Conservation (phyloP, 2,113 vertebrate genomes). For the Albula glossodonta region DNA sequence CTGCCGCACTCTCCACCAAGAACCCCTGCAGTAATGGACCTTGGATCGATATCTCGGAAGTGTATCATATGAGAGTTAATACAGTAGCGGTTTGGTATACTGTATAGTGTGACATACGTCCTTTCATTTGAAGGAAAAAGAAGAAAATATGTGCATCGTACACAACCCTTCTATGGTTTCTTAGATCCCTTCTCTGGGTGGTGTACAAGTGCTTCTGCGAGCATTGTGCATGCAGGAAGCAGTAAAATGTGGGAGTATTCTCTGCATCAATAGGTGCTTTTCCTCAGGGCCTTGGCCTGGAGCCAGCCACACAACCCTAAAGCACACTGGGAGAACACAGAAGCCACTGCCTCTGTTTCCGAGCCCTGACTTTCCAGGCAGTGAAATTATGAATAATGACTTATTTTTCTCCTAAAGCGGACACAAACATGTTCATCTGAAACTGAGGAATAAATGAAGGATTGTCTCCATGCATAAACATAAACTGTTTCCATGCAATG, state of each 20-base stretch:
- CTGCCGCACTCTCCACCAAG: conserved; percentile 9
- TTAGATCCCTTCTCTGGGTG: conserved; percentile 29
- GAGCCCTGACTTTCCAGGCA: conserved; percentile 21
- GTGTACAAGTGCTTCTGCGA: conserved; percentile 28
- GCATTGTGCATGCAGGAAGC: conserved; percentile 41
- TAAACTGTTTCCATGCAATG: too few relatives aligned
- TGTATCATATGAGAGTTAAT: neutral
- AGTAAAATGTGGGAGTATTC: conserved; percentile 38
- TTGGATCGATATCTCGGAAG: neutral
- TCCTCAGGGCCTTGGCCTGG: conserved; percentile 38
- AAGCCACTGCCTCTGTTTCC: conserved; percentile 15
- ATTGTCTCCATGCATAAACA: too few relatives aligned
- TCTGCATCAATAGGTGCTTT: conserved; percentile 45
- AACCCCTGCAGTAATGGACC: conserved; percentile 6
- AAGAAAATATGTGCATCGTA: neutral
- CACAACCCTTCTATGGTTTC: conserved; percentile 27
- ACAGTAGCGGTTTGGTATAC: neutral
- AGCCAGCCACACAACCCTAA: conserved; percentile 30
- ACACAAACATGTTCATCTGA: neutral
- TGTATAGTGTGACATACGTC: neutral
- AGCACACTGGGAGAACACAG: conserved; percentile 23
- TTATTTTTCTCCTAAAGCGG: conserved; percentile 28
- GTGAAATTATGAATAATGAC: conserved; percentile 41
- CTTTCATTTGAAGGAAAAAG: conserved; percentile 11
- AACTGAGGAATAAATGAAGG: neutral